Percentiles rank a stretch among this genome's conserved stretches.
Conservation (phyloP, 2,888 invertebrate species). For the Idaea straminata region DNA sequence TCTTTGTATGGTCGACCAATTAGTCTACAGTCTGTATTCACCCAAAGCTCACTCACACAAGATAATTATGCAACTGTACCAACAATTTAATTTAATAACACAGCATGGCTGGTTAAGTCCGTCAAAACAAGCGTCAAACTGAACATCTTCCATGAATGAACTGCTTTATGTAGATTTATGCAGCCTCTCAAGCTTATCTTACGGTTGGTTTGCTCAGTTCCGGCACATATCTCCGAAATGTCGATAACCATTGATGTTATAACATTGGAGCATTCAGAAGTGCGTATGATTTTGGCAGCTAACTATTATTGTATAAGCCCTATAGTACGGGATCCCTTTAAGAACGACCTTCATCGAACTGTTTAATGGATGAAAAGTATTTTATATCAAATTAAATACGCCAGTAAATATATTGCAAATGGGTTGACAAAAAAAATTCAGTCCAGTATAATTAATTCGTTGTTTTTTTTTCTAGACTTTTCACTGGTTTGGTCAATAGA, state of each 20-base stretch:
- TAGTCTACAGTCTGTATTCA: neutral
- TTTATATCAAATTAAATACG: no score
- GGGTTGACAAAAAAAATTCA: no score
- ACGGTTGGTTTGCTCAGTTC: slow-evolving; percentile 63
- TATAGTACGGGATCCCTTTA: no score
- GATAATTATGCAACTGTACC: neutral
- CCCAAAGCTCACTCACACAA: neutral
- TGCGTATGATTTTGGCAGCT: neutral
- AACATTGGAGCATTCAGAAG: neutral
- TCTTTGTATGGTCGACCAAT: no score
- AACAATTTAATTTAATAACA: neutral
- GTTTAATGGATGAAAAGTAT: no score
- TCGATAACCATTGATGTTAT: slow-evolving; percentile 50
- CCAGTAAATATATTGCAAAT: no score
- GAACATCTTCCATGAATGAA: slow-evolving; percentile 11
- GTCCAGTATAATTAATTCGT: no score
- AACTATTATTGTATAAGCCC: neutral
- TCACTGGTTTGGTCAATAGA: no score
- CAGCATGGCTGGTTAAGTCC: neutral
- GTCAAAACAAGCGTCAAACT: neutral
- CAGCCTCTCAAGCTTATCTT: slow-evolving; percentile 67
- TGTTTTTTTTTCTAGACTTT: no score
- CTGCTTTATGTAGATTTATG: slow-evolving; percentile 65
- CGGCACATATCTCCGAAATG: slow-evolving; percentile 59
- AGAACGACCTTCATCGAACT: no score